Evolutionary conservation across 1,140 invertebrate genomes (phyloP), one percentile per base, ranked within the genome.

Genomic region (Aphelinus atriplicis): DNA sequence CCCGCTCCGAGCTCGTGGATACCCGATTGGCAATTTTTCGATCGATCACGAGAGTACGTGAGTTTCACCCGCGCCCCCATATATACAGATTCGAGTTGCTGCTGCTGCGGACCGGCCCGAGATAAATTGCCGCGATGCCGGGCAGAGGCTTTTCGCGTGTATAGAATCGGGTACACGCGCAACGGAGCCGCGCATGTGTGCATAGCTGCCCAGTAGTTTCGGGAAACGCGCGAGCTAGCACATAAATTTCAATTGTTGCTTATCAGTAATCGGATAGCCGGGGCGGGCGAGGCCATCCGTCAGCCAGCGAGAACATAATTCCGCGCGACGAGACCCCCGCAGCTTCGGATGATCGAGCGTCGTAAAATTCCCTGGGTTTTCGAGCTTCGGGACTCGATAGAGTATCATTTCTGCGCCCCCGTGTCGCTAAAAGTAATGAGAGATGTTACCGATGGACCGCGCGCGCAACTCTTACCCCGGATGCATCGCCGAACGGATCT

Each of bases 301-400:
- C 62, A 43, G 48, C 2, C 62, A 3, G 7, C 45, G 26, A 62
- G 7, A 7, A 7, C 45, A 45, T 46, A 62, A 62, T 62, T 62
- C 45, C 7, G 46, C 3, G 43, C 7, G 60, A 62, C 45, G 7
- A 7, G 2, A 3, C 46, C 3, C n/a, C 10, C 48, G 7, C 1
- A 3, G 45, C 26, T 62, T 47, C 3, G 6, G 60, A 62, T 62
- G 60, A 62, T 45, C 45, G n/a, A 6, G 58, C n/a, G 1, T 5
- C 26, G 1, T 6, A 58, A 42, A 67, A 65, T 74, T 71, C 65
- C 76, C 75, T 68, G 69, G 53, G 6, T 42, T 46, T 70, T 81
- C 66, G 73, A 79, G 80, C 71, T 76, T 73, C 62, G 64, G 26
- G 57, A 60, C 26, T 26, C 26, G 26, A 26, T 26, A 26, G 26